Evolutionary conservation across 2,797 vertebrate genomes (phyloP), one percentile per base, ranked within the genome.

Genomic region (Galagoides demidoff): DNA sequence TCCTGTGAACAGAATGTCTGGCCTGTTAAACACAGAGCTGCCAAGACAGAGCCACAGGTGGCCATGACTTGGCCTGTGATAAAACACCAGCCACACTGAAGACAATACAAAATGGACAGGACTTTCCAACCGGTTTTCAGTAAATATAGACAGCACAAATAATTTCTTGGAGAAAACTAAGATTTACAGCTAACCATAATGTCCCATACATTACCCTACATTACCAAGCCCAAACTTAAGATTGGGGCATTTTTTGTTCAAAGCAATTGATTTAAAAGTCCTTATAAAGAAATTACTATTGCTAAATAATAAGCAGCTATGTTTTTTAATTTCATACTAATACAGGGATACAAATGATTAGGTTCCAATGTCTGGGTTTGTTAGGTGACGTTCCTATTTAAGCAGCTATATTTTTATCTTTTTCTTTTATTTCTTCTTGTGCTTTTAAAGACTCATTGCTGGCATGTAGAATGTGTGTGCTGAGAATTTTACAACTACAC

Each of bases 41-140:
- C 98, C 97, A 98, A 97, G 93, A 92, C 95, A 85, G 85, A 97
- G 89, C 97, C 97, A 98, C 98, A 98, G 98, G 98, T 98, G 98
- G 98, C 95, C 96, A 93, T 49, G 76, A 92, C 57, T 97, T 98
- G 98, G 98, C 98, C 94, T 97, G 87, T 7, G 97, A 98, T 95
- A 92, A 98, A 98, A 97, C 90, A 74, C 27, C 63, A 94, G 89
- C 84, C 96, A 97, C 77, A 43, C 77, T 94, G 96, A 94, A 96
- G 92, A 97, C 91, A 97, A 97, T 97, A 96, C 93, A 97, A 97
- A 97, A 91, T 16, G 85, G 89, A 96, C 84, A 97, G 98, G 96
- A 93, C 71, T 97, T 97, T 97, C 97, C 98, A 98, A 97, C 96
- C 94, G 85, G 39, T n/a, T 78, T 98, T 94, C 49, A 85, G 55